Base-by-base conservation (phyloP, 2,888 invertebrate species). In the Cerastoderma edule region DNA sequence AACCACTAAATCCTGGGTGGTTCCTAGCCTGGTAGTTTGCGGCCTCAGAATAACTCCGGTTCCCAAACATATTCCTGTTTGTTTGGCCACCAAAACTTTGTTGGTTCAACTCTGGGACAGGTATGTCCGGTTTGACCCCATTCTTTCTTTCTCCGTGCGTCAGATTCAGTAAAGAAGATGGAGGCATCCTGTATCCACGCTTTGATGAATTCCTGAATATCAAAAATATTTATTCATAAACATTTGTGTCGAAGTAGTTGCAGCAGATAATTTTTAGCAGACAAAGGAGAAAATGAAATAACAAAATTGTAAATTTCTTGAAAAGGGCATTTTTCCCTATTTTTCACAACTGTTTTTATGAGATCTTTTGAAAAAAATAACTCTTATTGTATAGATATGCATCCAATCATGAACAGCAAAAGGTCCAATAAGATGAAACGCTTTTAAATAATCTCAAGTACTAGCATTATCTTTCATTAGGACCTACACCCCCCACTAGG, bases 121-220 rank as follows among this genome's bases (percentile, higher is more conserved):
- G 35, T 33, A 44, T 35, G 27, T 67, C 48, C 32, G 53, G 39
- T 50, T 72, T 75, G 0, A 70, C 76, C n/a, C 79, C 83, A 69
- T 85, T 83, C 50, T 87, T 89, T 39, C 94, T 89, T 39, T 93
- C 89, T 0, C 95, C 95, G 85, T 95, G 93, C 1, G 94, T 94
- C 19, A 95, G 91, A 90, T 95, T 95, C 69, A 96, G 94, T 75
- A 96, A 93, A 27, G 95, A 93, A 8, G 93, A 92, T 5, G 92
- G 79, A 0, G 93, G 92, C 73, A 95, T 90, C 57, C 94, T 92
- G 89, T 95, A 95, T 0, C 94, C 94, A 57, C 94, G 85, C 10
- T 80, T 84, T 19, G 84, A 67, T 1, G 89, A 88, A 78, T 90
- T 90, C 69, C 92, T 91, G 73, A n/a, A n/a, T n/a, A n/a, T n/a